Evolutionary conservation across 2,113 vertebrate genomes (phyloP).

Genomic region (Fulmarus glacialis): DNA sequence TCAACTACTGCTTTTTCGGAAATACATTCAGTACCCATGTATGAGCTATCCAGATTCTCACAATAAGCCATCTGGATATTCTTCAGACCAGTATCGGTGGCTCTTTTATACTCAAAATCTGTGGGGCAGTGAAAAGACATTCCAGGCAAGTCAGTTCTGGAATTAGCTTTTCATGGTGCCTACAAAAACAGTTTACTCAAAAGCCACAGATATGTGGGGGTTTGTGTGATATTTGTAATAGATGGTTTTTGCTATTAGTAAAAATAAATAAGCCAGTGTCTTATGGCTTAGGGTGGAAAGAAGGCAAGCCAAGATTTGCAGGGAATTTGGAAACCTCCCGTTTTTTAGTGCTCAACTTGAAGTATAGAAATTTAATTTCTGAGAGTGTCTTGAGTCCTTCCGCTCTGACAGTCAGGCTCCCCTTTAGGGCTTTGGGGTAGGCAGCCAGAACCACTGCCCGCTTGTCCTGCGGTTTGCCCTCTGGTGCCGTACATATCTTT

Average conservation of each 20-base stretch:
- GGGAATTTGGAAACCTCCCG: not conserved
- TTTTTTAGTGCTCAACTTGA: not conserved
- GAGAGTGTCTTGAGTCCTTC: not conserved
- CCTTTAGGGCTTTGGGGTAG: not conserved
- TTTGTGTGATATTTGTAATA: not conserved
- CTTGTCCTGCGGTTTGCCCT: not conserved
- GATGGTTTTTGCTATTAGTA: not conserved
- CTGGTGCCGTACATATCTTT: accelerated
- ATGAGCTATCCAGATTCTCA: not conserved
- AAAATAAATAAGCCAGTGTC: not conserved
- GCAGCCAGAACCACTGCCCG: not conserved
- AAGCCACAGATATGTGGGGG: not conserved
- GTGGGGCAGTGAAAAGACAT: not conserved
- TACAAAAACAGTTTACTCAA: not conserved
- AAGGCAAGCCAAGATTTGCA: not conserved
- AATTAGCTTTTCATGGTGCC: not conserved
- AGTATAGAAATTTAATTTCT: not conserved
- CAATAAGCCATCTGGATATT: not conserved
- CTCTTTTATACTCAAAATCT: not conserved
- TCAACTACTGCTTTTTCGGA: not conserved
- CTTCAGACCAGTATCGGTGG: not conserved
- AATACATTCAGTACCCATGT: not conserved
- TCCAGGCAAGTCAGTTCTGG: not conserved
- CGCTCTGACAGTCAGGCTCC: not conserved
- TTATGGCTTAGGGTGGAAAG: not conserved